Evolutionary conservation across 2,113 vertebrate species (phyloP).

Genomic region (Podocnemis expansa): DNA sequence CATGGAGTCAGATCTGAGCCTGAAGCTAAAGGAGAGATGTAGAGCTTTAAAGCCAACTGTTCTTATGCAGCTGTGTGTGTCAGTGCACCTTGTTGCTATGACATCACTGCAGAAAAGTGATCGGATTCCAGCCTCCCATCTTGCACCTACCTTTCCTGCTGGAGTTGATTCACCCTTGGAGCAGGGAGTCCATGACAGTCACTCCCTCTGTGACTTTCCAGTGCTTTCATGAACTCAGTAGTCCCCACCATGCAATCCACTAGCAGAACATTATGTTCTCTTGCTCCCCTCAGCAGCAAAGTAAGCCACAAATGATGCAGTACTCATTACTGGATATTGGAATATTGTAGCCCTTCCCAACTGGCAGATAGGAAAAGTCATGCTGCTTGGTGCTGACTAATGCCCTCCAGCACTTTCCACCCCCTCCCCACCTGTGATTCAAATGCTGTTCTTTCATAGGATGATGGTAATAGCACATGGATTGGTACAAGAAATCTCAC

Average conservation of each 20-base stretch:
- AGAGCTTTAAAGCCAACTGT: slow-evolving; percentile 26
- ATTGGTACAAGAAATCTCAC: neutral
- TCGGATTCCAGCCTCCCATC: neutral
- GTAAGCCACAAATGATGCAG: slow-evolving; percentile 7
- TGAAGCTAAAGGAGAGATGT: neutral
- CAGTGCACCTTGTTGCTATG: neutral
- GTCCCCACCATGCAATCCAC: neutral
- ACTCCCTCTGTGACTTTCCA: neutral
- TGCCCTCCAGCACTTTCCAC: neutral
- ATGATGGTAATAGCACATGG: slow-evolving; percentile 9
- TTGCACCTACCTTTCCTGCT: neutral
- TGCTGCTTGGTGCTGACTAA: neutral
- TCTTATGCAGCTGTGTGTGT: neutral
- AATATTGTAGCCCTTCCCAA: neutral
- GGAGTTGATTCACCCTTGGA: neutral
- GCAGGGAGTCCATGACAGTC: neutral
- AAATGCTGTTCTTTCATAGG: slow-evolving; percentile 30
- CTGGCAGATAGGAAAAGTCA: neutral
- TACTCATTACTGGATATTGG: neutral
- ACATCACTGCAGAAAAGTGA: neutral
- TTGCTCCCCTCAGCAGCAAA: slow-evolving; percentile 14
- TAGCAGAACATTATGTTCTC: slow-evolving; percentile 14
- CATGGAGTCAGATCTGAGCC: neutral
- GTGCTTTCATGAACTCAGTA: neutral
- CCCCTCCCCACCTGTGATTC: slow-evolving; percentile 32